These are phyloP conservation scores for Anas bahamensis DNA, from an alignment of 2,797 vertebrate genomes.

Conservation along the genomic window DNA sequence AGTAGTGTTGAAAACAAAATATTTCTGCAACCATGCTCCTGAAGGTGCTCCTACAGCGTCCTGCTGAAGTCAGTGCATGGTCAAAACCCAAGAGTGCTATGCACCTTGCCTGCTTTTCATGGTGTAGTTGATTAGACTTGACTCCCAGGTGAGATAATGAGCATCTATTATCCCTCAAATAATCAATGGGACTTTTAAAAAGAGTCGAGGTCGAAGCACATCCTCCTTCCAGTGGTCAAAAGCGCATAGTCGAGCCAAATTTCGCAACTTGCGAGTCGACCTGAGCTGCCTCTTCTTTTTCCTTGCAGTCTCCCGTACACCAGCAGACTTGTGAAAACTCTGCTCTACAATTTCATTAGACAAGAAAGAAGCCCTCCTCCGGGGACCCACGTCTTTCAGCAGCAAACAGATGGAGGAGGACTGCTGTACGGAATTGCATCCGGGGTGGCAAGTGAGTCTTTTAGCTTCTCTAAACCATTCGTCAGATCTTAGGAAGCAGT, in stretches of 20 bases:
- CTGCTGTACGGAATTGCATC: conserved; percentile 95
- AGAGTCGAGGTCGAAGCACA: background rate
- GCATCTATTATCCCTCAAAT: background rate
- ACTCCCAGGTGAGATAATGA: background rate
- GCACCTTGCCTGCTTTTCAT: background rate
- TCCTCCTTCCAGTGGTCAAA: background rate
- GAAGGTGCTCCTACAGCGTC: background rate
- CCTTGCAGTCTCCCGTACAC: conserved; percentile 88
- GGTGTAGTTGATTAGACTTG: background rate
- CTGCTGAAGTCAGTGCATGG: rapidly evolving
- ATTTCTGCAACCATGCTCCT: background rate
- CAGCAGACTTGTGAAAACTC: conserved; percentile 96
- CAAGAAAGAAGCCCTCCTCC: conserved; percentile 96
- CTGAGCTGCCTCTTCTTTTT: background rate
- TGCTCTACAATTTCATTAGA: conserved; percentile 97
- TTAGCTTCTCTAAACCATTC: background rate
- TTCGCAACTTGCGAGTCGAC: background rate
- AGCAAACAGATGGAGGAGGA: conserved; percentile 89
- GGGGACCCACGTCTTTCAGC: conserved; percentile 87
- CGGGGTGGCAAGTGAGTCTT: conserved; percentile 95
- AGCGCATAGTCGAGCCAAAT: background rate
- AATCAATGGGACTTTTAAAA: background rate
- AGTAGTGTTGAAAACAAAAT: background rate
- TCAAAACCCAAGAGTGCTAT: background rate
- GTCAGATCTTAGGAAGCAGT: background rate